Conservation (phyloP, 2,113 vertebrate genomes). For the Nanorana parkeri region DNA sequence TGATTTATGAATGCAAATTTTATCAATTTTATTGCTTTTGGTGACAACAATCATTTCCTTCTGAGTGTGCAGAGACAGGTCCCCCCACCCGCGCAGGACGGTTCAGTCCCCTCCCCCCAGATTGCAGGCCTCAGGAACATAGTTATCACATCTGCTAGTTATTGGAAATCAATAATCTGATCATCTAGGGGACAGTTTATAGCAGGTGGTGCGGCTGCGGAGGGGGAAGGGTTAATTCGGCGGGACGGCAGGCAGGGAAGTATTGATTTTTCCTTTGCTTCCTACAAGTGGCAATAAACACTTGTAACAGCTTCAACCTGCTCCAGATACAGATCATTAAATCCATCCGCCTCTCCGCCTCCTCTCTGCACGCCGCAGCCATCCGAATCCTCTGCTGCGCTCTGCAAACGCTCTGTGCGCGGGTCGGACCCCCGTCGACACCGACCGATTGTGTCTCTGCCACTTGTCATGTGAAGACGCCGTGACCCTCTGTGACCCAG, state of each 20-base stretch:
- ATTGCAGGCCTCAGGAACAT: too few species aligned
- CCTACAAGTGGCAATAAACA: conserved; percentile 34
- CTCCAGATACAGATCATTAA: neutral
- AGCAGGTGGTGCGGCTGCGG: too few species aligned
- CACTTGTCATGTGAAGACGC: neutral
- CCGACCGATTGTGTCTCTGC: neutral
- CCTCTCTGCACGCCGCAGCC: neutral
- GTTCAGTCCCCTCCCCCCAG: too few species aligned
- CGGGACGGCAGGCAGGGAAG: neutral
- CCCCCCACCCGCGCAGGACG: too few species aligned
- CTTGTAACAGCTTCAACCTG: neutral
- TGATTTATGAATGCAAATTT: too few species aligned
- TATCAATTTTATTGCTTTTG: too few species aligned
- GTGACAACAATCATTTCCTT: too few species aligned
- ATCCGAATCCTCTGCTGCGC: neutral
- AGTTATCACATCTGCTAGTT: too few species aligned
- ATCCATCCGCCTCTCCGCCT: neutral
- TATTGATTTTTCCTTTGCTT: conserved; percentile 16
- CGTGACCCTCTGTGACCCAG: too few species aligned
- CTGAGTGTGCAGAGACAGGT: too few species aligned
- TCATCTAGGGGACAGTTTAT: too few species aligned
- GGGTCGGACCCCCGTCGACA: neutral
- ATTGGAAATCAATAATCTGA: too few species aligned
- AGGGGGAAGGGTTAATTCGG: neutral
- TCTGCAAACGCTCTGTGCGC: neutral